A percentile compares a stretch with the other conserved stretches of the same genome.
phyloP scores from a whole-genome alignment of 2,888 invertebrate genomes.

The Yponomeuta evonymella region DNA sequence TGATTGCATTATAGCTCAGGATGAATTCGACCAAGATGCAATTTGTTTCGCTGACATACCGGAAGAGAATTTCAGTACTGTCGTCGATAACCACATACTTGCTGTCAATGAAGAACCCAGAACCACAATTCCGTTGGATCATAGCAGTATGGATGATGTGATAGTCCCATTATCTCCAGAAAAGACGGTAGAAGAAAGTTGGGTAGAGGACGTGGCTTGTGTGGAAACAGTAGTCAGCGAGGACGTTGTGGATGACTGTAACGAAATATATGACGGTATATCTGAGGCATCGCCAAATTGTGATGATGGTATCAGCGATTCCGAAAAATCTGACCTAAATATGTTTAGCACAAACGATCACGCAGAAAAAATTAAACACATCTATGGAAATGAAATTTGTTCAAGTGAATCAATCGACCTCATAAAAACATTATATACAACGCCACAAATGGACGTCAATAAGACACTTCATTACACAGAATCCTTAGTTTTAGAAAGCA shows the following conservation, averaged over 20 bases:
- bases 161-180: constrained; percentile 33
- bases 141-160: not conserved
- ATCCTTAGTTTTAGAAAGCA: constrained; percentile 21
- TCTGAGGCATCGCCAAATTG: not conserved
- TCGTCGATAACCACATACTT: constrained; percentile 25
- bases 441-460: constrained; percentile 58
- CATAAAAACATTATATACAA: constrained; percentile 53
- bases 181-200: constrained; percentile 44
- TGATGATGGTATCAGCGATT: not conserved
- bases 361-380: constrained; percentile 45
- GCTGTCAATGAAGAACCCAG: not conserved
- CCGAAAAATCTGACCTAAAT: constrained; percentile 22
- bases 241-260: constrained; percentile 52
- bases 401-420: constrained; percentile 43
- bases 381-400: constrained; percentile 52
- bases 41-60: constrained; percentile 48
- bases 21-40: constrained; percentile 42
- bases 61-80: constrained; percentile 33
- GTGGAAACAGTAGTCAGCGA: constrained; percentile 67
- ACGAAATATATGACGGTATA: constrained; percentile 29
- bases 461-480: constrained; percentile 42
- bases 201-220: constrained; percentile 67
- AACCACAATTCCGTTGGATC: not conserved
- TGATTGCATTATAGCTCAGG: constrained; percentile 55
- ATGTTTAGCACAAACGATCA: constrained; percentile 33